Base-by-base conservation (phyloP, 2,113 vertebrate species). In the Zosterops lateralis region DNA sequence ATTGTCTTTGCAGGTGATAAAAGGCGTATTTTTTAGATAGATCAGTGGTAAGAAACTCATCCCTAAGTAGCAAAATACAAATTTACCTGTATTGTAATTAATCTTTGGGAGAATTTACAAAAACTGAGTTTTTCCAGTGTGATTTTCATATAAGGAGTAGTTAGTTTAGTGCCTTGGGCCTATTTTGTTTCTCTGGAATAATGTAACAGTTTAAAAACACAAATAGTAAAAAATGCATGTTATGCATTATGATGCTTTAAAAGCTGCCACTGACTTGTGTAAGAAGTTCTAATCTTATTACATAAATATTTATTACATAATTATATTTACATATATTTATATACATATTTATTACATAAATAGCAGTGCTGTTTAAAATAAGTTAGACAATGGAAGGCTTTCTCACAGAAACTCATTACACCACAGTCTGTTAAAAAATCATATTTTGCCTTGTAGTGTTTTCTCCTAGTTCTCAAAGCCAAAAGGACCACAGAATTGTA, bases 381-480 rank as follows among this genome's bases (percentile, higher is more conserved):
- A 61, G 78, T 81, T 21, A 75, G 58, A 78, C 18, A 75, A 58
- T 80, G 44, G 67, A 80, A 90, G 31, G 8, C 56, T 86, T 78
- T 93, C 44, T 72, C 29, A 72, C 19, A 75, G n/a, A 72, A 89
- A 45, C 10, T 72, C 48, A 48, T 93, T 95, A 76, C 58, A 13
- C 40, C 78, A 78, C 19, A 45, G 44, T 75, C 65, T 79, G 36
- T 75, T 84, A 70, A 67, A 85, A 67, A 94, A 85, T 71, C 34
- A 3, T 72, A 66, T 68, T 95, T 96, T 86, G 77, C 34, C 72
- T 62, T 68, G 38, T 86, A 91, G 26, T 61, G 17, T 92, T 95
- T 93, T 83, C 34, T 89, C 68, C 92, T 94, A 64, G 90, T 95
- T 81, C 44, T 95, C 68, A 81, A 82, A 92, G 60, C 89, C 84